phyloP scores from a whole-genome alignment of 2,888 invertebrate genomes.

The Scelioninae gen. 1 region DNA sequence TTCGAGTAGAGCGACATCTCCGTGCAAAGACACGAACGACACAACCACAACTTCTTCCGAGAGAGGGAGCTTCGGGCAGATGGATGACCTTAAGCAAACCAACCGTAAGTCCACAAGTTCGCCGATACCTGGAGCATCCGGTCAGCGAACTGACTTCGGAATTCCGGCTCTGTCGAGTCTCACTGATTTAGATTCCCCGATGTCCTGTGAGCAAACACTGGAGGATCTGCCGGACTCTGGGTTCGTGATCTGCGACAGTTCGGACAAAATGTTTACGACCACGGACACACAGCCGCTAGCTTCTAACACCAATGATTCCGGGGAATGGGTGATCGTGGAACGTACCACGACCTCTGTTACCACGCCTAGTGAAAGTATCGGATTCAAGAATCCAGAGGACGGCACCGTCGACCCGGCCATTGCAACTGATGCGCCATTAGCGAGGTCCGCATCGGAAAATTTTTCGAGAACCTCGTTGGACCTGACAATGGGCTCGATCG shows the following conservation, averaged over 20 bases:
- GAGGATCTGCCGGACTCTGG: slow-evolving; percentile 81
- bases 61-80: slow-evolving; percentile 65
- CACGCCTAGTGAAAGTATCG: slow-evolving; percentile 78
- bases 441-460: slow-evolving; percentile 79
- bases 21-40: slow-evolving; percentile 72
- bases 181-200: slow-evolving; percentile 82
- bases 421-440: slow-evolving; percentile 77
- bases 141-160: slow-evolving; percentile 62
- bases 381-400: slow-evolving; percentile 77
- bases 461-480: slow-evolving; percentile 80
- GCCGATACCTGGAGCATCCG: slow-evolving; percentile 60
- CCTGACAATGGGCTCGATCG: slow-evolving; percentile 80
- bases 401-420: slow-evolving; percentile 77
- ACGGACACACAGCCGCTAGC: slow-evolving; percentile 77
- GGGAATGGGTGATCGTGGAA: slow-evolving; percentile 81
- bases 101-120: slow-evolving; percentile 57
- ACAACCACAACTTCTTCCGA: slow-evolving; percentile 57
- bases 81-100: slow-evolving; percentile 19
- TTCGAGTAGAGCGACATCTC: slow-evolving; percentile 65
- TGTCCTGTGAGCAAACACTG: slow-evolving; percentile 82
- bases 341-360: slow-evolving; percentile 78
- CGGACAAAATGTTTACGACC: slow-evolving; percentile 79
- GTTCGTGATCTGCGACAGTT: slow-evolving; percentile 79
- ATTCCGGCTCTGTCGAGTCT: slow-evolving; percentile 74
- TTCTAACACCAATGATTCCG: slow-evolving; percentile 78